Conservation (phyloP, 92 coral and sea anemone genomes). For the Zoanthus sansibaricus region DNA sequence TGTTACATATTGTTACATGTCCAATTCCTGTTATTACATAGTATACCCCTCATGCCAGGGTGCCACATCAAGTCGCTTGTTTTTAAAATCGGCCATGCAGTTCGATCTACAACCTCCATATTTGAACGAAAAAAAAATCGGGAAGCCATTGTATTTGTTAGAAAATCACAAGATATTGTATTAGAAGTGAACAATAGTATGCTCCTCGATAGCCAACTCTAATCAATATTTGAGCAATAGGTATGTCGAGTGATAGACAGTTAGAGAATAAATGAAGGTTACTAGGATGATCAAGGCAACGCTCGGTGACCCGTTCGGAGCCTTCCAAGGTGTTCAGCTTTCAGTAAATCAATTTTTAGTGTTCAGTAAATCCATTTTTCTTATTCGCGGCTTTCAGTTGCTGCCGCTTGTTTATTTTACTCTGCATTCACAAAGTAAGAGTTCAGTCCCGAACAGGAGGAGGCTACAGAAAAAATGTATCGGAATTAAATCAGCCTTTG, state of each 20-base stretch:
- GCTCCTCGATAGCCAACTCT: conserved; percentile 44
- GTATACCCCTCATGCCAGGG: conserved; percentile 52
- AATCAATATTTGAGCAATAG: conserved; percentile 40
- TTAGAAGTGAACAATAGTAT: conserved; percentile 42
- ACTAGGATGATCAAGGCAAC: too few relatives aligned
- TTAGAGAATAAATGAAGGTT: conserved; percentile 38
- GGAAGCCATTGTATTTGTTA: conserved; percentile 37
- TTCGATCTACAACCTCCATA: conserved; percentile 47
- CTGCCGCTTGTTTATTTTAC: conserved; percentile 39
- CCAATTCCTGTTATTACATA: conserved; percentile 47
- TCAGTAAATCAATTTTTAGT: too few relatives aligned
- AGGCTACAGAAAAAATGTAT: conserved; percentile 40
- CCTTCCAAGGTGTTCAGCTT: too few relatives aligned
- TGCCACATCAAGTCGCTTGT: conserved; percentile 45
- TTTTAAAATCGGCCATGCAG: conserved; percentile 43
- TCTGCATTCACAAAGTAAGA: conserved; percentile 36
- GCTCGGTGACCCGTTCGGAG: too few relatives aligned
- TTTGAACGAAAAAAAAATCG: conserved; percentile 41
- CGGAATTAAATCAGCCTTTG: conserved; percentile 37
- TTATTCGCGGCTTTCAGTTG: conserved; percentile 46
- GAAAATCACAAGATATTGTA: conserved; percentile 41
- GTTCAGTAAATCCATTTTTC: background rate
- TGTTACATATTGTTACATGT: conserved; percentile 38
- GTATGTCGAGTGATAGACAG: conserved; percentile 41
- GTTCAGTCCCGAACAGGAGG: conserved; percentile 44